Evolutionary conservation across 2,888 invertebrate genomes (phyloP).

Genomic region (Dimorphilus gyrociliatus): DNA sequence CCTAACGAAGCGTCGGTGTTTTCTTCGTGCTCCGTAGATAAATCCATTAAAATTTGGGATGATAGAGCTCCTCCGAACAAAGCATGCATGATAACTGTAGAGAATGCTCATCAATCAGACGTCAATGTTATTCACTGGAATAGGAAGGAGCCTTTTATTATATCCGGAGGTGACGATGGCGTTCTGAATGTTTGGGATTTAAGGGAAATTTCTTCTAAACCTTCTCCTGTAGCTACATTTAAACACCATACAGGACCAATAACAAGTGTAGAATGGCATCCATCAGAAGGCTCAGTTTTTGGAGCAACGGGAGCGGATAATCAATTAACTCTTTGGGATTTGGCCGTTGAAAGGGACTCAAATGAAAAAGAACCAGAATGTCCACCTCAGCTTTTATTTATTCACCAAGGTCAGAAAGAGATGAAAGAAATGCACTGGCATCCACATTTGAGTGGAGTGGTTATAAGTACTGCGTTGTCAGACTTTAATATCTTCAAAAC

Average conservation of each 20-base stretch:
- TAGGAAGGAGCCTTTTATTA: constrained; percentile 61
- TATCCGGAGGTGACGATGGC: constrained; percentile 92
- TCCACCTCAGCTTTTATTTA: constrained; percentile 88
- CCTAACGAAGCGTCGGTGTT: constrained; percentile 31
- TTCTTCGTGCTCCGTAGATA: constrained; percentile 43
- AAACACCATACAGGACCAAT: constrained; percentile 85
- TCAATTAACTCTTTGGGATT: constrained; percentile 90
- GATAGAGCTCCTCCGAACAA: constrained; percentile 64
- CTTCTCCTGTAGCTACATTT: constrained; percentile 64
- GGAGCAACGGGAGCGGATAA: constrained; percentile 84
- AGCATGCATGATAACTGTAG: constrained; percentile 74
- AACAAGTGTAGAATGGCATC: constrained; percentile 94
- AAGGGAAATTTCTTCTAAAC: constrained; percentile 37
- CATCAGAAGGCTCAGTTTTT: constrained; percentile 74
- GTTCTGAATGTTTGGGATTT: constrained; percentile 87
- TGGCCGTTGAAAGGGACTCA: constrained; percentile 40
- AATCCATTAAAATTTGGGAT: constrained; percentile 79
- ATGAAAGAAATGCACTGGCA: constrained; percentile 99
- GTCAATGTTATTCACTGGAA: constrained; percentile 98
- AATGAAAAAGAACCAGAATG: constrained; percentile 20
- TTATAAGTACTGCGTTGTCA: constrained; percentile 79
- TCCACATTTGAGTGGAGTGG: constrained; percentile 74
- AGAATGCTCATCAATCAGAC: constrained; percentile 72
- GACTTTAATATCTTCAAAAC: constrained; percentile 96
- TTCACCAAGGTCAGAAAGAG: constrained; percentile 92